A percentile compares a stretch with the other conserved stretches of the same genome.
These are phyloP conservation scores for Pelagia noctiluca DNA, from an alignment of 30 jellyfish, hydroid and myxozoan species.

Conservation along the genomic window DNA sequence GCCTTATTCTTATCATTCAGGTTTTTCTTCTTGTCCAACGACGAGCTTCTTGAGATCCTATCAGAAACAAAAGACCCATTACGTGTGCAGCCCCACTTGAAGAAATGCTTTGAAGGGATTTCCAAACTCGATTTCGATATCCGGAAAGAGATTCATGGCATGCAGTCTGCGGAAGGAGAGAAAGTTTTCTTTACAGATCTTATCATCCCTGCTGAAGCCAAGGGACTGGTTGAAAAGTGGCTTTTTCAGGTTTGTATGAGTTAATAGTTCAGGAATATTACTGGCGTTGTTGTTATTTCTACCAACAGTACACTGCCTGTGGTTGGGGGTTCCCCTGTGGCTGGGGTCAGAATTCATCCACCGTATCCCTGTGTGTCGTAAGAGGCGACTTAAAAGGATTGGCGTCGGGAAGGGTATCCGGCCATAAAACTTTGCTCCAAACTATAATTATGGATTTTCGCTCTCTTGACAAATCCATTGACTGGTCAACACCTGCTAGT, in stretches of 20 bases:
- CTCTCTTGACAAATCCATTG: too few relatives aligned
- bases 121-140: conserved; percentile 49
- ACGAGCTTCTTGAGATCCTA: conserved; percentile 53
- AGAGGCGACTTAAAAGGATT: too few relatives aligned
- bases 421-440: too few relatives aligned
- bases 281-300: neutral
- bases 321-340: too few relatives aligned
- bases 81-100: conserved; percentile 63
- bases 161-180: conserved; percentile 68
- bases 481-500: too few relatives aligned
- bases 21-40: conserved; percentile 56
- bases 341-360: too few relatives aligned
- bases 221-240: conserved; percentile 70
- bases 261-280: neutral
- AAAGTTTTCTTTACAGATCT: conserved; percentile 27
- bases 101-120: conserved; percentile 59
- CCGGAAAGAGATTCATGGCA: conserved; percentile 45
- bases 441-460: too few relatives aligned
- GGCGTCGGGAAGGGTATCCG: too few relatives aligned
- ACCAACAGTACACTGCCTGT: too few relatives aligned
- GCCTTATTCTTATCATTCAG: conserved; percentile 5
- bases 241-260: conserved; percentile 35
- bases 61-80: conserved; percentile 63
- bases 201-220: conserved; percentile 56
- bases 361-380: too few relatives aligned